Evolutionary conservation across 2,888 invertebrate genomes (phyloP).

Genomic region (Scrobipalpa costella): DNA sequence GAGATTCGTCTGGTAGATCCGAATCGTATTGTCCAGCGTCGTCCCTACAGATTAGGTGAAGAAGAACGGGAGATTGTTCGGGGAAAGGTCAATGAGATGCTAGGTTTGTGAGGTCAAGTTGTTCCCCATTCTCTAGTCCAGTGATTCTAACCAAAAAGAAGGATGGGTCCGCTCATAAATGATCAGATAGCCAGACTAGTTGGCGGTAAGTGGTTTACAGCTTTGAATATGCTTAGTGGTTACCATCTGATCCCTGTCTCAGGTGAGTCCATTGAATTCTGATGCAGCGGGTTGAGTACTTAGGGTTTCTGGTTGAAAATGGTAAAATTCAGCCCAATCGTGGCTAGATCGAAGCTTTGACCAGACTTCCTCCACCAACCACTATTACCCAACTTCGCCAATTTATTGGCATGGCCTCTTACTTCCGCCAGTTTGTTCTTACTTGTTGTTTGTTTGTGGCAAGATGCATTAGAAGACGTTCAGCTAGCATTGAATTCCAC

Average conservation of each 20-base stretch:
- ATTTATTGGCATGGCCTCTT: constrained; percentile 11
- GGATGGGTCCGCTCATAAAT: constrained; percentile 24
- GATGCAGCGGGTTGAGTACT: constrained; percentile 26
- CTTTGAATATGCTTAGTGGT: constrained; percentile 12
- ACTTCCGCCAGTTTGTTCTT: background rate
- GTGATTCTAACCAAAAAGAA: constrained; percentile 26
- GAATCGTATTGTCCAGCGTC: background rate
- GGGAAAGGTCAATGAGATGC: constrained; percentile 22
- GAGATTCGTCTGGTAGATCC: constrained; percentile 15
- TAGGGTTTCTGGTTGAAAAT: constrained; percentile 19
- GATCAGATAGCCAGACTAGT: constrained; percentile 25
- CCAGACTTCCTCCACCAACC: background rate
- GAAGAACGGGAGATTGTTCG: constrained; percentile 15
- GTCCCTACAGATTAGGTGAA: background rate
- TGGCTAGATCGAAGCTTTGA: constrained; percentile 30
- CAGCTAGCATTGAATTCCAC: constrained; percentile 16
- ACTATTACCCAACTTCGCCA: constrained; percentile 6
- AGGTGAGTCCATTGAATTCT: constrained; percentile 24
- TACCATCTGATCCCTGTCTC: constrained; percentile 1
- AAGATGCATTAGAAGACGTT: constrained; percentile 15
- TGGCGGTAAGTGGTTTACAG: constrained; percentile 25
- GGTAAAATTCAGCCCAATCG: constrained; percentile 30
- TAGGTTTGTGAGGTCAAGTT: constrained; percentile 21
- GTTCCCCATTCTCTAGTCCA: constrained; percentile 29
- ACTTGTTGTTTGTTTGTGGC: background rate